Evolutionary conservation across 2,113 vertebrate genomes (phyloP), one percentile per base, ranked within the genome.

Genomic region (Pterocles orientalis): DNA sequence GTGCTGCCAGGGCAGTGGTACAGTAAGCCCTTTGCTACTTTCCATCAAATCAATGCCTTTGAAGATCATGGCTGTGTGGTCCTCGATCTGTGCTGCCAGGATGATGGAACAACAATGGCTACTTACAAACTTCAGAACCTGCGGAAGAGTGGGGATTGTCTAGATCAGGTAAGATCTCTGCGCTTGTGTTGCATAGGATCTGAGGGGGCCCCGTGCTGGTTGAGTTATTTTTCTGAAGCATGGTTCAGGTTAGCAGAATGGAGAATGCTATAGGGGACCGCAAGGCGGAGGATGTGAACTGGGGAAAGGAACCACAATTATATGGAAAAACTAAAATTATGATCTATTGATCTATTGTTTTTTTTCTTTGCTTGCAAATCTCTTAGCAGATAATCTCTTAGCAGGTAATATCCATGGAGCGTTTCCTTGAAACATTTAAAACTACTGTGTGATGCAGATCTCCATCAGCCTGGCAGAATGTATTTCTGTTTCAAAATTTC

Each of bases 31-130:
- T 92, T 99, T 86, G 88, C 97, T 9, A 97, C 86, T 61, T 99
- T 99, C 94, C 99, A 99, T 96, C 99, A 99, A 94, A 99, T 99
- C 96, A 99, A 99, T 51, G 98, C 99, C 48, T 99, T 97, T 70
- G 99, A 99, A 96, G 98, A 99, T 50, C 39, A 94, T 11, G 98
- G 97, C 90, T 98, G 98, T 66, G 88, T 99, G 87, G 96, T 99
- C 75, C 60, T 99, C 62, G 99, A 99, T 72, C 86, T 99, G 94
- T 99, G 99, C 91, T 98, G 98, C 75, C 97, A 98, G 64, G 98
- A 99, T 34, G 97, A 98, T 20, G 99, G 99, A 50, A 75, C 91
- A 33, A 94, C 76, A 39, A 91, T 99, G n/a, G 84, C 95, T 1
- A 71, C 95, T 71, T 99, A 98, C 95, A 97, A 97, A 8, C 83